A percentile compares a stretch with the other conserved stretches of the same genome.
Evolutionary conservation across 1,140 invertebrate genomes (phyloP).

Genomic region (Melitaea cinxia): DNA sequence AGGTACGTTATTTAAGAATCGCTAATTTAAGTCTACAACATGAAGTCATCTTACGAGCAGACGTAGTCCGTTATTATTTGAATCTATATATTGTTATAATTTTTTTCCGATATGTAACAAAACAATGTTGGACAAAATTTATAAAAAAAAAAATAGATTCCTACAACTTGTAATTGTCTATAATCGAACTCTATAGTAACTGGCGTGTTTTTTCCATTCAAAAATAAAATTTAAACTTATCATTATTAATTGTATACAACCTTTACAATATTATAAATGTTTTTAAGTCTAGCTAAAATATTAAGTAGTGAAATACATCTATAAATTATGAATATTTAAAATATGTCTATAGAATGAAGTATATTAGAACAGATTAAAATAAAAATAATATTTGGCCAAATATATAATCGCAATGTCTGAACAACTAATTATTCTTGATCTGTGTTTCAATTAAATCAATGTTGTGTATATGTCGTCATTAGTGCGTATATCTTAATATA

Average conservation of each 20-base stretch:
- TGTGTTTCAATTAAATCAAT: neutral
- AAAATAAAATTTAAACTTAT: neutral
- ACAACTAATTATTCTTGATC: neutral
- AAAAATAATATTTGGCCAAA: slow-evolving; percentile 4
- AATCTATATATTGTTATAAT: too few species aligned
- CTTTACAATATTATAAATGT: neutral
- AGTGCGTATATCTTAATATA: neutral
- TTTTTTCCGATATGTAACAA: too few species aligned
- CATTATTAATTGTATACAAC: neutral
- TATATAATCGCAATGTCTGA: slow-evolving; percentile 11
- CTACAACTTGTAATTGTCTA: neutral
- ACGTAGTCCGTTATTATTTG: neutral
- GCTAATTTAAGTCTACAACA: neutral
- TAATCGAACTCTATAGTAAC: neutral
- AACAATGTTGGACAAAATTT: neutral
- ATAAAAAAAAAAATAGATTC: neutral
- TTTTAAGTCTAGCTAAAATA: slow-evolving; percentile 4
- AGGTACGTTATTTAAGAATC: neutral
- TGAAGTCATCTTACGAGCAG: neutral
- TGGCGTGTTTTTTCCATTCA: neutral
- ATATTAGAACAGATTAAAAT: neutral
- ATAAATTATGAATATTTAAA: neutral
- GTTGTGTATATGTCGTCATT: neutral
- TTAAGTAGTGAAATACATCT: neutral
- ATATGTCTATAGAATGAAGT: neutral